Evolutionary conservation across 2,797 vertebrate genomes (phyloP).

Genomic region (Helarctos malayanus): DNA sequence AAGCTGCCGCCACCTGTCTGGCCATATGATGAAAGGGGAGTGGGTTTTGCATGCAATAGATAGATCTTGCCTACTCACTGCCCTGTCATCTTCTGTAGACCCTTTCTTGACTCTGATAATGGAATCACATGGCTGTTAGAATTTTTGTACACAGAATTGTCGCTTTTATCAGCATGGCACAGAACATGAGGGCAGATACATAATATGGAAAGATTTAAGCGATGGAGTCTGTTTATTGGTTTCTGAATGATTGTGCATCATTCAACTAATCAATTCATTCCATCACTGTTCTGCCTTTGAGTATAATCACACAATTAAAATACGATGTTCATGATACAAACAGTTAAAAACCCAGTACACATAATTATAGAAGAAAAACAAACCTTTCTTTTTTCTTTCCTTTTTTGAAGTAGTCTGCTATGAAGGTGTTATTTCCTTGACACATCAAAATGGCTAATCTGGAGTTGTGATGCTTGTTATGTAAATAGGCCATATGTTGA

Average conservation of each 20-base stretch:
- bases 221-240: conserved; percentile 50
- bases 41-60: background rate
- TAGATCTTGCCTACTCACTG: conserved; percentile 21
- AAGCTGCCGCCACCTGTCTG: background rate
- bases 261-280: background rate
- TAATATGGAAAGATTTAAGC: background rate
- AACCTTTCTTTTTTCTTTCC: conserved; percentile 23
- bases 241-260: conserved; percentile 45
- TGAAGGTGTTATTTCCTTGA: conserved; percentile 81
- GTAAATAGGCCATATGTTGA: conserved; percentile 80
- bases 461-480: conserved; percentile 72
- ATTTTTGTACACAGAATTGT: background rate
- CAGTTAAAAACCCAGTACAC: conserved; percentile 54
- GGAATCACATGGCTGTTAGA: background rate
- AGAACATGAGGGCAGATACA: background rate
- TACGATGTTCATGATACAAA: conserved; percentile 46
- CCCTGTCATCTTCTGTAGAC: background rate
- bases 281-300: background rate
- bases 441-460: conserved; percentile 78
- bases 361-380: conserved; percentile 63
- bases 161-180: background rate
- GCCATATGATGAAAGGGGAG: background rate
- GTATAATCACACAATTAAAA: conserved; percentile 53
- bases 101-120: background rate
- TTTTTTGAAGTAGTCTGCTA: conserved; percentile 63